phyloP scores from a whole-genome alignment of 2,888 invertebrate species.

The Drosophila quinaria region DNA sequence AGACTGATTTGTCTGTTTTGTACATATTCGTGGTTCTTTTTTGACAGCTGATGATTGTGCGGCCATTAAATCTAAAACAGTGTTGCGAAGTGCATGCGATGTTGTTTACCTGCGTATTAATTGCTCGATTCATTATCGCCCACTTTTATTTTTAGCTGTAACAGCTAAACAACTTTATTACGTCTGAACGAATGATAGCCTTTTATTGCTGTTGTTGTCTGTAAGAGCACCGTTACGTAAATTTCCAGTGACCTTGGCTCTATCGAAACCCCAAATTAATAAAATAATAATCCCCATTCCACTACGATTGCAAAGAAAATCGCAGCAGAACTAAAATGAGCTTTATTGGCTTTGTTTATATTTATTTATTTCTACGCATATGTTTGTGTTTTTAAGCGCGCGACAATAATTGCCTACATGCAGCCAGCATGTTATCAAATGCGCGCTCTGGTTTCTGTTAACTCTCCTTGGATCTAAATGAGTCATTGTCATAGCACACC shows the following conservation, averaged over 20 bases:
- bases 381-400: conserved; percentile 37
- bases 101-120: conserved; percentile 47
- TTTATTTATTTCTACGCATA: conserved; percentile 47
- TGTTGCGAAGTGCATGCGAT: conserved; percentile 36
- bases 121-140: conserved; percentile 26
- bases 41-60: conserved; percentile 41
- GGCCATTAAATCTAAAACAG: conserved; percentile 43
- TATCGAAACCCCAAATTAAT: conserved; percentile 47
- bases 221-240: conserved; percentile 43
- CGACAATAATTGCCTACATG: conserved; percentile 24
- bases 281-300: neutral
- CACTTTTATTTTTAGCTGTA: conserved; percentile 28
- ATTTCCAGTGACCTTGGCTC: conserved; percentile 48
- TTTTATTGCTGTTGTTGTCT: conserved; percentile 15
- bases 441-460: conserved; percentile 26
- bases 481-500: conserved; percentile 29
- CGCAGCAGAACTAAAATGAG: conserved; percentile 5
- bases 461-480: conserved; percentile 40
- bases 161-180: conserved; percentile 28
- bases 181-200: conserved; percentile 12
- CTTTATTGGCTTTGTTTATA: conserved; percentile 39
- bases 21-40: conserved; percentile 3
- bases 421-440: conserved; percentile 47
- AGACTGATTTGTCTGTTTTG: neutral
- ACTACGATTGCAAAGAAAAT: neutral